These are phyloP conservation scores for Apis dorsata DNA, from an alignment of 1,140 invertebrate genomes.

Conservation along the genomic window DNA sequence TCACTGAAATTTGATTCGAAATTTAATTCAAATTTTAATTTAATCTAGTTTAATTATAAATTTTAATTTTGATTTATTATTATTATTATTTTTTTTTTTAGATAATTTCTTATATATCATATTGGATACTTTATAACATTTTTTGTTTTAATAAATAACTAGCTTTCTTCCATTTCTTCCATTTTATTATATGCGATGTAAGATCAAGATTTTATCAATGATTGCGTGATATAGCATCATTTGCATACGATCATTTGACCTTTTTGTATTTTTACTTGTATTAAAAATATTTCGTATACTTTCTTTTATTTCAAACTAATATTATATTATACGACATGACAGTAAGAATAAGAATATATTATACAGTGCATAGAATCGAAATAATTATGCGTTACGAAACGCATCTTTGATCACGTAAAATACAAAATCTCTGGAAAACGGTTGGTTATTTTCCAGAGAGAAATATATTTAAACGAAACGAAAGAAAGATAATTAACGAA, in stretches of 20 bases:
- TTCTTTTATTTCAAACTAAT: not conserved
- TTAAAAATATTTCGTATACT: not conserved
- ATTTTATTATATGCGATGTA: not conserved
- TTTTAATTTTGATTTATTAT: no score
- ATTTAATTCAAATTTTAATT: no score
- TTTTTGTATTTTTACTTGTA: not conserved
- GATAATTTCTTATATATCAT: not conserved
- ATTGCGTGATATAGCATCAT: not conserved
- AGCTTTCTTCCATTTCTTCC: not conserved
- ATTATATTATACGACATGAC: no score
- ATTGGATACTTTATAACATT: not conserved
- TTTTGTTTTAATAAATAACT: not conserved
- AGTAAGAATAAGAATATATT: no score
- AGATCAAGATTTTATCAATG: not conserved
- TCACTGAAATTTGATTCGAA: no score
- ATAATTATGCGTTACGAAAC: not conserved
- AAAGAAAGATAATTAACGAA: conserved; percentile 8
- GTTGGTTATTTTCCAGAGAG: conserved; percentile 3
- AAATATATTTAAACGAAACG: conserved; percentile 5
- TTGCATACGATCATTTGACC: not conserved
- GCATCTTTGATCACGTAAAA: not conserved
- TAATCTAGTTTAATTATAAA: no score
- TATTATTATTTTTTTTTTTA: no score
- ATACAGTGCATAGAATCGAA: not conserved
- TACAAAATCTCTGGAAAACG: not conserved